A percentile compares a stretch with the other conserved stretches of the same genome.
phyloP scores from a whole-genome alignment of 2,797 vertebrate genomes.

The Notoglanidium macrostoma region DNA sequence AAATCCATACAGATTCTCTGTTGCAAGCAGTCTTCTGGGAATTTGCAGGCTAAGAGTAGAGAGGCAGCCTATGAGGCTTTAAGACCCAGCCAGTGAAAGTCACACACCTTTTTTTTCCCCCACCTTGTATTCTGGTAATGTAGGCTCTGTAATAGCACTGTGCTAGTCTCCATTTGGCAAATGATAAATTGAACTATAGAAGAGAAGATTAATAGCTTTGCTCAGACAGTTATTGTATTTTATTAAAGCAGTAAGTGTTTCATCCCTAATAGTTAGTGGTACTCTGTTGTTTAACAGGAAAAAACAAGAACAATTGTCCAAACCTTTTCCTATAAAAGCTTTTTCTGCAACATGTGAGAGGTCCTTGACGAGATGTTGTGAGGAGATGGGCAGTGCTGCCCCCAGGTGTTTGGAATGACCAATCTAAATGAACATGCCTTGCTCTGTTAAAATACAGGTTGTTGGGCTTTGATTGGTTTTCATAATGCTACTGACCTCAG shows the following conservation, averaged over 20 bases:
- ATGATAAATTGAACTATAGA: not conserved
- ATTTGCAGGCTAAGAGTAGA: slow-evolving; percentile 21
- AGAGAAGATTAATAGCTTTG: not conserved
- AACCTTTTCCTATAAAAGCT: not conserved
- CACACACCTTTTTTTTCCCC: not conserved
- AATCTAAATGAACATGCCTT: not conserved
- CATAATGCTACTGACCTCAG: slow-evolving; percentile 18
- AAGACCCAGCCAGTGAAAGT: slow-evolving; percentile 1
- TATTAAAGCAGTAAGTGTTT: not conserved
- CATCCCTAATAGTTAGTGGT: not conserved
- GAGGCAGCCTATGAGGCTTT: slow-evolving; percentile 11
- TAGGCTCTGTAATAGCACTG: not conserved
- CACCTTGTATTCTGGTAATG: not conserved
- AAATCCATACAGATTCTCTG: slow-evolving; percentile 40
- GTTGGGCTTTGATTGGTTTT: not conserved
- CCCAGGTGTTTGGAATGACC: not conserved
- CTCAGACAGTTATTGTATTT: not conserved
- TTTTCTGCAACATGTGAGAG: not conserved
- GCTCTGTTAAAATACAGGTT: slow-evolving; percentile 5
- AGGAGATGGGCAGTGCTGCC: not conserved
- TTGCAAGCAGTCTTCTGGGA: slow-evolving; percentile 39
- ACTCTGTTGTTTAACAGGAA: not conserved
- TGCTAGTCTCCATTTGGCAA: slow-evolving; percentile 32
- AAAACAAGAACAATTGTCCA: not conserved
- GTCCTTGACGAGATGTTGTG: not conserved